Evolutionary conservation across 2,797 vertebrate species (phyloP), one percentile per base, ranked within the genome.

Genomic region (Silurus lanzhouensis): DNA sequence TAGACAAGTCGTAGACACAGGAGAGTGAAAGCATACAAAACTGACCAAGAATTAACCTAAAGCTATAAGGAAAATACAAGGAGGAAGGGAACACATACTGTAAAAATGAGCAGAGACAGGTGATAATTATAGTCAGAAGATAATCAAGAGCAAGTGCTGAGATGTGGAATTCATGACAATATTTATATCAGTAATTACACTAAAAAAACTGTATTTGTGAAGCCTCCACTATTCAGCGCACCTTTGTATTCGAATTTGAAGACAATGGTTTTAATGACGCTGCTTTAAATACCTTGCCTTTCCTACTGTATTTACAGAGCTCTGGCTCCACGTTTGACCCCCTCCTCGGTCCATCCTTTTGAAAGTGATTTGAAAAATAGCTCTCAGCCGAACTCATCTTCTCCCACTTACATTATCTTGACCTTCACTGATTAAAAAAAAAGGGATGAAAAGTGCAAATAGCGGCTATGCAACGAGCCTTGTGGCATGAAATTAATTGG

Each of bases 391-490:
- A 77, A 38, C 63, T 25, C 67, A 71, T n/a, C 25, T 66, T 68
- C 70, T 46, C 57, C 57, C 14, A 52, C 48, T 67, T 31, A 20
- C 57, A 57, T 83, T 76, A 10, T 60, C 60, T 46, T 83, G 87
- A 83, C 82, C 84, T 87, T 87, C 75, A 22, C 67, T 81, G 75
- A 84, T 87, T 79, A 57, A 84, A 79, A 85, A 85, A 74, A 79
- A 20, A 64, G 52, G 60, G 15, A 66, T 15, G 44, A 77, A 78
- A 81, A 66, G 22, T 0, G 60, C 52, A 83, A 85, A 87, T 55
- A 84, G 63, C 8, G 82, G 60, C 27, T 44, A 85, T 86, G 52
- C 68, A 84, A 57, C 77, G 76, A 75, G 84, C 84, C 77, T 74
- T 3, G 3, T 85, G 71, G 84, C 82, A 76, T 78, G 9, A 68